Base-by-base conservation (phyloP, 1,140 invertebrate genomes). In the Neotoxoptera formosana region DNA sequence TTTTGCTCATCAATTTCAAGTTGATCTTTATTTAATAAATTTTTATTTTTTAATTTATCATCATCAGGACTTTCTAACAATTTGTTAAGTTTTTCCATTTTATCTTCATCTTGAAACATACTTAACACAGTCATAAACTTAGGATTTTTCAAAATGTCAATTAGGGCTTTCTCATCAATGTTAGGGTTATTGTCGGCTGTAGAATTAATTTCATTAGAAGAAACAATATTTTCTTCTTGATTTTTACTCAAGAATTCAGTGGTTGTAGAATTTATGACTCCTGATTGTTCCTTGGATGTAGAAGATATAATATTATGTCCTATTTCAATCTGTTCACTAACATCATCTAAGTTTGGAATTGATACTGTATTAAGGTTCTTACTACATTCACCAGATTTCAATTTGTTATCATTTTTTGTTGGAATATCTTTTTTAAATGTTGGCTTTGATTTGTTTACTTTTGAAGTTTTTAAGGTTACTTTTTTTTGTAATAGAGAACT, bases 281-380 rank as follows among this genome's bases (percentile, higher is more conserved):
- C 89, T 20, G 36, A 45, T 56, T n/a, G 20, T n/a, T 86, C 91
- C 84, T 86, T 86, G 8, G 91, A 93, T 86, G 91, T 93, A 20
- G 91, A 93, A 41, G 91, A 93, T 53, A 86, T 86, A 41, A 86
- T 25, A 86, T 93, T 93, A 36, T 93, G 91, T 6, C 36, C 36
- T 8, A 36, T 67, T 51, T 86, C 51, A n/a, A 9, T 9, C 25
- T 36, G 30, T 84, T 17, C 51, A 83, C 20, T 51, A 86, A 47
- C 25, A 90, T 36, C 51, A 36, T 51, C 1, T 8, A 8, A 41
- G 3, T 21, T 56, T 0, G 11, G 11, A 67, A 17, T 14, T 41
- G 36, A 90, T 67, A n/a, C 17, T 47, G 34, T 90, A 51, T n/a
- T 36, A 90, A 89, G 47, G 4, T 53, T 53, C 34, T 89, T 89